Percentiles rank a stretch among this genome's conserved stretches.
phyloP scores from a whole-genome alignment of 2,888 invertebrate genomes.

The Drosophila parthenogenetica region DNA sequence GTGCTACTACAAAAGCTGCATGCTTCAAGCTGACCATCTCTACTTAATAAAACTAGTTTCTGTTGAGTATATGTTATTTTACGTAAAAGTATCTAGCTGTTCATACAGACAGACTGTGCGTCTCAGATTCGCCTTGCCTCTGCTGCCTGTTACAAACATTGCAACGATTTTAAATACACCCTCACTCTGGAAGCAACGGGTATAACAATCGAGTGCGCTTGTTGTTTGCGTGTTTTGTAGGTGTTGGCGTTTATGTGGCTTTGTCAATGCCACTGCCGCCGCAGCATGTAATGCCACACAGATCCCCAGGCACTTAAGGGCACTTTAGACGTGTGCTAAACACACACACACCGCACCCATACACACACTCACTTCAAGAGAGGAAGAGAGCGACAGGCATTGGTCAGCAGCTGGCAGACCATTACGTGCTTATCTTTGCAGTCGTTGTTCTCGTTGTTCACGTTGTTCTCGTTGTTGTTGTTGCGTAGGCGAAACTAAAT shows the following conservation, averaged over 20 bases:
- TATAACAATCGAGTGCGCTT: constrained; percentile 48
- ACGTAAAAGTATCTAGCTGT: too few relatives aligned
- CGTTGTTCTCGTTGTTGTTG: constrained; percentile 36
- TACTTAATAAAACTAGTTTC: too few relatives aligned
- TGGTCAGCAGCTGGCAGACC: constrained; percentile 64
- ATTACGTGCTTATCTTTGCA: constrained; percentile 75
- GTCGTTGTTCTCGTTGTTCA: constrained; percentile 33
- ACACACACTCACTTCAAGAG: constrained; percentile 26
- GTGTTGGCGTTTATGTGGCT: constrained; percentile 79
- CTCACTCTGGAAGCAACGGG: constrained; percentile 6
- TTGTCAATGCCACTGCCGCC: constrained; percentile 64
- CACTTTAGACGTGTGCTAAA: constrained; percentile 71
- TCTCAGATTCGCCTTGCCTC: too few relatives aligned
- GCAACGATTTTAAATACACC: background rate
- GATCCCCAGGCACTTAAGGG: constrained; percentile 76
- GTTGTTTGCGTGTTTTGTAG: constrained; percentile 79
- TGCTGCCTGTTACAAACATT: too few relatives aligned
- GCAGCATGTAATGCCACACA: constrained; percentile 63
- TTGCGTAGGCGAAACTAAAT: constrained; percentile 61
- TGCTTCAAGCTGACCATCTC: too few relatives aligned
- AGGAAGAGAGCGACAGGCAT: constrained; percentile 29
- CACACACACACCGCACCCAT: constrained; percentile 34
- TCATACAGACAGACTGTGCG: too few relatives aligned
- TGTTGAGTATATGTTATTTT: too few relatives aligned
- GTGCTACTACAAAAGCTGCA: too few relatives aligned